Conservation (phyloP, 2,888 invertebrate species). For the Agelastica alni region DNA sequence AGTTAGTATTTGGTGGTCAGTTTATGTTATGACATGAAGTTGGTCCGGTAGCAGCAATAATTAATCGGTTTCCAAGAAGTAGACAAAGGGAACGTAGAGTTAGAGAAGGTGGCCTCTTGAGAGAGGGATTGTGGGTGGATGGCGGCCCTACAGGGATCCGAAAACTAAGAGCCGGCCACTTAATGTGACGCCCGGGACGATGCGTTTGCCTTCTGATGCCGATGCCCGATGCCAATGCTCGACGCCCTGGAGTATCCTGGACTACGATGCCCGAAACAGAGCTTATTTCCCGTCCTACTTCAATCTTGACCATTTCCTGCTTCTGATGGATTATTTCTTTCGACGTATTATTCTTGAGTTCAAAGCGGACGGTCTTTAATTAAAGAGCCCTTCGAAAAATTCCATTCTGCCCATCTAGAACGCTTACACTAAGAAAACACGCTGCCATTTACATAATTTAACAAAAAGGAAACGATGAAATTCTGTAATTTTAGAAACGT, state of each 20-base stretch:
- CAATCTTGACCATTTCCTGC: conserved; percentile 31
- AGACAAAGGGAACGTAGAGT: conserved; percentile 51
- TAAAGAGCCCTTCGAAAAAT: conserved; percentile 11
- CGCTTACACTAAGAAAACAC: conserved; percentile 1
- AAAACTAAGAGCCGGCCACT: conserved; percentile 59
- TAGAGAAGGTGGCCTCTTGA: conserved; percentile 53
- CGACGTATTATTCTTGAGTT: conserved; percentile 26
- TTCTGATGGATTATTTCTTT: conserved; percentile 29
- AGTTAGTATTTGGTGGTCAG: conserved; percentile 34
- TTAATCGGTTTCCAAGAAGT: conserved; percentile 56
- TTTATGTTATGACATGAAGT: conserved; percentile 51
- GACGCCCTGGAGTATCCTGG: not conserved
- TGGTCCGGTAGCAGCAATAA: conserved; percentile 49
- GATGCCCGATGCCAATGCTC: conserved; percentile 18
- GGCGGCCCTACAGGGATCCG: conserved; percentile 52
- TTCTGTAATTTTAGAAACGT: too few relatives aligned
- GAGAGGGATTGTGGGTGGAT: conserved; percentile 46
- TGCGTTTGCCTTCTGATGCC: conserved; percentile 33
- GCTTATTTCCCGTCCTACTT: conserved; percentile 33
- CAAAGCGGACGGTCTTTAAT: conserved; percentile 20
- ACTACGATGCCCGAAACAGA: conserved; percentile 31
- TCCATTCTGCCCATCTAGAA: not conserved
- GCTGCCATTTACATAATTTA: not conserved
- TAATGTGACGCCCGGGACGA: conserved; percentile 58
- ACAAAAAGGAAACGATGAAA: too few relatives aligned